Base-by-base conservation (phyloP, 2,797 vertebrate genomes). In the Gorsachius magnificus region DNA sequence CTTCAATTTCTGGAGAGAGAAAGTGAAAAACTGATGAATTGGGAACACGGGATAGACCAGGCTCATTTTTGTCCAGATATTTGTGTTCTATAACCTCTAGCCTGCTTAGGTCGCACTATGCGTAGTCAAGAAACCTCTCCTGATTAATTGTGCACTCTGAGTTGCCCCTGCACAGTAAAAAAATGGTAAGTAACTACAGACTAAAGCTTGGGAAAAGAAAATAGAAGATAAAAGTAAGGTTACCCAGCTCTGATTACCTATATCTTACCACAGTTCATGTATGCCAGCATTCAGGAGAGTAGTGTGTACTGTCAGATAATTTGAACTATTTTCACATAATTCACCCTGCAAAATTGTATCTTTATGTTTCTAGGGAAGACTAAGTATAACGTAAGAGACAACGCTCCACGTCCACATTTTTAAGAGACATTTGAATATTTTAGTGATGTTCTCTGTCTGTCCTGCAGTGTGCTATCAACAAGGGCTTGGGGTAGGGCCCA, bases 291-390 rank as follows among this genome's bases (percentile, higher is more conserved):
- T 83, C 68, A 1, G 58, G 41, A 66, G n/a, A 65, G 38, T 24
- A 18, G 35, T 33, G 38, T 63, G 18, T 65, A 13, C 58, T 79
- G 53, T 61, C 79, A 81, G 76, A 56, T 95, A 94, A 95, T 91
- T 93, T 75, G 65, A 72, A 83, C 75, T 93, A 36, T 22, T 82
- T 96, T 43, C 19, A 80, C 56, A 28, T 5, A 6, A 82, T 75
- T 75, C 45, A 89, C 45, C 69, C 69, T 87, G 46, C 64, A 92
- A 78, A 92, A 45, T 89, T 83, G 4, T n/a, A 75, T 65, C 81
- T 83, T 86, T 91, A 57, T 63, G 45, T 95, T 96, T 95, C 57
- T 92, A 86, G 94, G 83, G 53, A 28, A 83, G 53, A 31, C 87
- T 94, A 93, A 96, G 57, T 93, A 85, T 80, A 92, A 87, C 20